Base-by-base conservation (phyloP, 2,113 vertebrate genomes). In the Electrona antarctica region DNA sequence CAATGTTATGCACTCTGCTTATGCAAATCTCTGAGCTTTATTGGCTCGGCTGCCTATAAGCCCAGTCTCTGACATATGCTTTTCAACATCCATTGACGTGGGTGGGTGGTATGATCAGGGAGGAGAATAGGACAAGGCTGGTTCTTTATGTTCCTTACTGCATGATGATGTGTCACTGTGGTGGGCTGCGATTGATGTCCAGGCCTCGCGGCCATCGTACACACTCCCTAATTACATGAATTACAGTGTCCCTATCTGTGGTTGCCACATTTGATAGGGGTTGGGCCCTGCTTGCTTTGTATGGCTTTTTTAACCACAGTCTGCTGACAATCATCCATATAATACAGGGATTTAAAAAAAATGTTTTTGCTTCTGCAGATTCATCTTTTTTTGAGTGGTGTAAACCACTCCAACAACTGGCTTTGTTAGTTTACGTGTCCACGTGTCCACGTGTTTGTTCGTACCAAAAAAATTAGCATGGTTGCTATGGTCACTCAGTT, bases 221-320 rank as follows among this genome's bases (percentile, higher is more conserved):
- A 60, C 76, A 85, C 86, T 82, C 73, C 74, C 71, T 90, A 90
- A 90, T 90, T 89, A 88, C 73, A 74, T 59, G 54, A 79, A 91
- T 91, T 78, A 85, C 9, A 67, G 70, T 76, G 54, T 63, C 56
- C 64, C 28, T 64, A 71, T 77, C 64, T 71, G 69, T 57, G 45
- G 41, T 49, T 62, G 48, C 73, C 79, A 75, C 76, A 83, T 79
- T 54, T 64, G 49, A 62, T 15, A 3, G 28, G 52, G 52, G 46
- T 48, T 63, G 45, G 60, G 33, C 50, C 67, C 64, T 60, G 50
- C 50, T n/a, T 56, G 62, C 76, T 63, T 74, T 74, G 48, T 61
- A 73, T 66, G 51, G 49, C 69, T 41, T 61, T 33, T 41, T 65
- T 50, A 71, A 62, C 74, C 60, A 52, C 33, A 12, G 62, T 7